A percentile compares a stretch with the other conserved stretches of the same genome.
These are phyloP conservation scores for Sycophila texana DNA, from an alignment of 2,888 invertebrate genomes.

Conservation along the genomic window DNA sequence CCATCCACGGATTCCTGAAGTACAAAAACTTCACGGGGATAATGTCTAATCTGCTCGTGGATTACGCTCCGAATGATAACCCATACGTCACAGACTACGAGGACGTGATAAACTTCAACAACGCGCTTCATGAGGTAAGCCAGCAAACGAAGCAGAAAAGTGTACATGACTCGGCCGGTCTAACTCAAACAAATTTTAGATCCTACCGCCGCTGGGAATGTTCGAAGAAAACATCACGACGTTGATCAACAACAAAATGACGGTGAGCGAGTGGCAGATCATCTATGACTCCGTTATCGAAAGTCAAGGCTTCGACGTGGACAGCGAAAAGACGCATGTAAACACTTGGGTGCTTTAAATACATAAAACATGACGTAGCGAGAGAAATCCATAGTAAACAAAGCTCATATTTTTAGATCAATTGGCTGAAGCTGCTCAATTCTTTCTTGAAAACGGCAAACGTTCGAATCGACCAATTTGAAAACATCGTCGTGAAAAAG, in stretches of 20 bases:
- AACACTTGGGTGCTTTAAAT: background rate
- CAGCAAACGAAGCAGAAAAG: background rate
- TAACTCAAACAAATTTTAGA: conserved; percentile 10
- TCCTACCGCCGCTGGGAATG: conserved; percentile 48
- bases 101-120: conserved; percentile 49
- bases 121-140: conserved; percentile 45
- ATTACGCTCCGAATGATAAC: background rate
- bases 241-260: conserved; percentile 42
- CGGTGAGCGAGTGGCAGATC: conserved; percentile 44
- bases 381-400: background rate
- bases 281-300: conserved; percentile 28
- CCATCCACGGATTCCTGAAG: conserved; percentile 42
- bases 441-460: conserved; percentile 11
- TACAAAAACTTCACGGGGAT: conserved; percentile 40
- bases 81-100: conserved; percentile 19
- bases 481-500: conserved; percentile 40
- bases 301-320: background rate
- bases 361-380: background rate
- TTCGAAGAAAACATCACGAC: conserved; percentile 47
- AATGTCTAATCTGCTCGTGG: conserved; percentile 13
- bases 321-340: conserved; percentile 33
- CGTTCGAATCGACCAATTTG: background rate
- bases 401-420: conserved; percentile 34
- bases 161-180: too few relatives aligned
- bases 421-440: conserved; percentile 44